Base-by-base conservation (phyloP, 2,888 invertebrate species). In the Idaea dimidiata region DNA sequence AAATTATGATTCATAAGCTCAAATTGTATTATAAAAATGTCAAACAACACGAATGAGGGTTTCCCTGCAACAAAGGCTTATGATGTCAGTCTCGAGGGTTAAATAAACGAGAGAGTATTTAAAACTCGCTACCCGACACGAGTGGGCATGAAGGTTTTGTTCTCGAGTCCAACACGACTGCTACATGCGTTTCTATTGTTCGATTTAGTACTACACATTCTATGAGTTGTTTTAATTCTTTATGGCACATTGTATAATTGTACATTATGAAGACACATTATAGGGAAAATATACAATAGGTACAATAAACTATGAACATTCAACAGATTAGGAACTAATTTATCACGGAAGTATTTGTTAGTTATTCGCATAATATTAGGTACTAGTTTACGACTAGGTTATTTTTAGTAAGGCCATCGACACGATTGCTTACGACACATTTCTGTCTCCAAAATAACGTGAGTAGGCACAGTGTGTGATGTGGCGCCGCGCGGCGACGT, bases 401-500 rank as follows among this genome's bases (percentile, higher is more conserved):
- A 43, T 43, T 43, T 43, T 10, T 43, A 70, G 66, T 72, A 79
- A 83, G 80, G 83, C 79, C 80, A 81, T 81, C 80, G 83, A 82
- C 82, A 76, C 76, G 69, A 69, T 66, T 71, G 71, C 75, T 79
- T 78, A 77, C 78, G 78, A 78, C 77, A 78, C 75, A 74, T 74
- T 78, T 73, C 75, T 68, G 77, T 80, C 78, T 80, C 81, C 77
- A 69, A 86, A 85, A 87, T 86, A 87, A 83, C 83, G 75, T 75
- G 78, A 74, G 75, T 77, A 76, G 76, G 70, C 14, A 33, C 43
- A 43, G 43, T 43, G 14, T 43, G 77, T 77, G 80, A 43, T 43
- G 77, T 77, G 80, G 80, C 82, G 82, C 79, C 82, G 56, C 56
- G 16, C 56, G 77, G 69, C 83, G 77, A 74, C 89, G 89, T 89